These are phyloP conservation scores for Procambarus clarkii DNA, from an alignment of 1,140 invertebrate genomes.

Conservation along the genomic window DNA sequence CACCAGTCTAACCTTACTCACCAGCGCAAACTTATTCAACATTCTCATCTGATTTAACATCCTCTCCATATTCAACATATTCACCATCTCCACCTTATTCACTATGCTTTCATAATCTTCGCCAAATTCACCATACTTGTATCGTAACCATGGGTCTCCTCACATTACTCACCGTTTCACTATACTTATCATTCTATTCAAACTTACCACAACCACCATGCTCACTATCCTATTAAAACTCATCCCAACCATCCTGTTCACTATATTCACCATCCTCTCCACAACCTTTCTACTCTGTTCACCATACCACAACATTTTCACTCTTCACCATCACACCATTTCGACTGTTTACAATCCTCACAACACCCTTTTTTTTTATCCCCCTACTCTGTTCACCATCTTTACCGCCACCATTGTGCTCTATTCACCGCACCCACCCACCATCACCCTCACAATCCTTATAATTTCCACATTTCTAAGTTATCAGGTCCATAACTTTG, in stretches of 20 bases:
- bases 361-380: neutral
- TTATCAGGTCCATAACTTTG: constrained; percentile 34
- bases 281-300: neutral
- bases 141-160: too few relatives aligned
- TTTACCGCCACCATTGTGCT: neutral
- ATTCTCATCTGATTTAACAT: neutral
- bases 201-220: neutral
- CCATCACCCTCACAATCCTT: neutral
- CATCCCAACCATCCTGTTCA: neutral
- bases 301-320: neutral
- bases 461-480: constrained; percentile 24
- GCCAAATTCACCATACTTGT: neutral
- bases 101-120: neutral
- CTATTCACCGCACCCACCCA: neutral
- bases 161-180: too few relatives aligned
- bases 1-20: neutral
- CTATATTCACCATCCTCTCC: neutral
- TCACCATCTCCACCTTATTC: neutral
- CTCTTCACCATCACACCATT: neutral
- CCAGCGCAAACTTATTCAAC: neutral
- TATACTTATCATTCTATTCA: neutral
- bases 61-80: neutral
- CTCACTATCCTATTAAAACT: neutral
- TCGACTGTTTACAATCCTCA: neutral
- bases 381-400: neutral